Percentiles rank a stretch among this genome's conserved stretches.
Evolutionary conservation across 2,888 invertebrate genomes (phyloP).

Genomic region (Cyclophora punctaria): DNA sequence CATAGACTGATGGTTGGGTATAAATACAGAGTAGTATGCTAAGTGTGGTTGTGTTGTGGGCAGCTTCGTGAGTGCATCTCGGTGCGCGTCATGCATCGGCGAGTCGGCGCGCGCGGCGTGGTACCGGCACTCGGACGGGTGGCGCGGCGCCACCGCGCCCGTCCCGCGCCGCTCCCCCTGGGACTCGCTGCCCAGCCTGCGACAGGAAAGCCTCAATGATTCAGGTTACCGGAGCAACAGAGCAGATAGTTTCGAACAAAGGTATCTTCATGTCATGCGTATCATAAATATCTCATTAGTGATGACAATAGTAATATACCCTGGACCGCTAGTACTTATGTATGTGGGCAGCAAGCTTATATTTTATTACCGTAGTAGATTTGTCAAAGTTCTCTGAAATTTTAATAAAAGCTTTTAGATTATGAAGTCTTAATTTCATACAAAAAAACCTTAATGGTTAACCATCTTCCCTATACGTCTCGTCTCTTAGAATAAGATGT

Average conservation of each 20-base stretch:
- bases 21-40: no score
- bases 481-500: no score
- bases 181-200: conserved; percentile 89
- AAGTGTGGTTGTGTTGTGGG: conserved; percentile 5
- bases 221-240: conserved; percentile 90
- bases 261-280: conserved; percentile 46
- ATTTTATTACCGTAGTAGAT: no score
- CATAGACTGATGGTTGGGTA: no score
- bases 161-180: conserved; percentile 87
- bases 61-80: conserved; percentile 76
- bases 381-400: neutral
- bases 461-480: no score
- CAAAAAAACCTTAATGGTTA: no score
- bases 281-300: conserved; percentile 39
- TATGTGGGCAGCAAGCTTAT: no score
- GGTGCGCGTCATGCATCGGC: conserved; percentile 92
- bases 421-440: no score
- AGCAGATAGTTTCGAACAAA: conserved; percentile 90
- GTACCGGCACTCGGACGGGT: conserved; percentile 93
- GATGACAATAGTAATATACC: neutral
- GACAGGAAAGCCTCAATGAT: conserved; percentile 90
- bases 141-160: conserved; percentile 77
- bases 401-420: no score
- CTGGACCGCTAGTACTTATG: no score
- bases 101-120: conserved; percentile 91